Conservation (phyloP, 2,888 invertebrate genomes). For the Rhagonycha fulva region DNA sequence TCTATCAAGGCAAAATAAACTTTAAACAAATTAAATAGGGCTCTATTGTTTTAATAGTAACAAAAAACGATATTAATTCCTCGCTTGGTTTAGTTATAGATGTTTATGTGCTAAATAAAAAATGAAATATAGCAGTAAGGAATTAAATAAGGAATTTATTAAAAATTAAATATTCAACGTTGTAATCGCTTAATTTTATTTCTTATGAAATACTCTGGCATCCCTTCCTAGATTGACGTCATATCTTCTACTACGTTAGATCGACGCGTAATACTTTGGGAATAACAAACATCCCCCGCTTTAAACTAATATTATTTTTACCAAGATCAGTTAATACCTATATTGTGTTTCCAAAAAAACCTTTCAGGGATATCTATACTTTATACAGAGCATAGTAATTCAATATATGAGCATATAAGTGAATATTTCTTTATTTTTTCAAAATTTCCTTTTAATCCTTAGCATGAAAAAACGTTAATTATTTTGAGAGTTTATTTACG, state of each 20-base stretch:
- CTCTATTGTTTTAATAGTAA: too few relatives aligned
- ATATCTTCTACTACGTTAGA: background rate
- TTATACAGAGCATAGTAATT: background rate
- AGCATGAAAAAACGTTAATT: background rate
- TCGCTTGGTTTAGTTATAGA: background rate
- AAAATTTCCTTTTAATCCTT: background rate
- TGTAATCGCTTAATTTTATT: background rate
- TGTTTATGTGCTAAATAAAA: background rate
- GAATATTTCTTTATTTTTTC: background rate
- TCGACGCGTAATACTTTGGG: background rate
- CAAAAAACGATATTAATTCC: background rate
- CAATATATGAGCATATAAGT: background rate
- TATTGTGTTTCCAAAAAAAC: background rate
- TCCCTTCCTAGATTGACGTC: background rate
- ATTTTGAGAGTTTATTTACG: background rate
- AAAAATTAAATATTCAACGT: background rate
- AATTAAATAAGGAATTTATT: background rate
- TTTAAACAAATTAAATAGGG: background rate
- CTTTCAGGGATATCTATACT: background rate
- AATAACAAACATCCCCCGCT: background rate
- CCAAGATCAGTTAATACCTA: background rate
- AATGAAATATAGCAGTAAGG: background rate
- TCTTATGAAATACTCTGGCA: background rate
- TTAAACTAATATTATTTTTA: background rate
- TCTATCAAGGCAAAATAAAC: background rate